phyloP scores from a whole-genome alignment of 2,888 invertebrate genomes.

The Unio pictorum region DNA sequence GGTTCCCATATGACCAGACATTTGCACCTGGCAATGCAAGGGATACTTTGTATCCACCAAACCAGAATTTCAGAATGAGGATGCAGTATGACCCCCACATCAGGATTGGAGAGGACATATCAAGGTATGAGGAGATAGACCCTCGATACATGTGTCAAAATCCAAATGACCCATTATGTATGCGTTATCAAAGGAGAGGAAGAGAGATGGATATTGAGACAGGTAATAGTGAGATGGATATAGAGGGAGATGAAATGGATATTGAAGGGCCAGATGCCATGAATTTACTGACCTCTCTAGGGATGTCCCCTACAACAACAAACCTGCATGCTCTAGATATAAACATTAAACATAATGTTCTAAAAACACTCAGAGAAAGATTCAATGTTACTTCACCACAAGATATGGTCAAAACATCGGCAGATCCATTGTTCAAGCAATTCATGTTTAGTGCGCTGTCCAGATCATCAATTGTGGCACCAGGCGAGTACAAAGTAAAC shows the following conservation, averaged over 20 bases:
- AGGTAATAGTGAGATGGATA: conserved; percentile 25
- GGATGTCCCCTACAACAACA: conserved; percentile 5
- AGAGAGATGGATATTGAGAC: conserved; percentile 22
- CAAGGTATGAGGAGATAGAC: background rate
- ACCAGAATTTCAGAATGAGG: conserved; percentile 4
- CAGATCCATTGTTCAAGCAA: conserved; percentile 23
- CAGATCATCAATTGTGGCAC: conserved; percentile 14
- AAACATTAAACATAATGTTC: conserved; percentile 20
- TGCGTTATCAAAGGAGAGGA: conserved; percentile 3
- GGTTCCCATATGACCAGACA: conserved; percentile 9
- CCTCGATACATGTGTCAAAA: conserved; percentile 2
- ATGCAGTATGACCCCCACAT: conserved; percentile 1
- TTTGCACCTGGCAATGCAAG: conserved; percentile 3
- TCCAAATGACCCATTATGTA: conserved; percentile 17
- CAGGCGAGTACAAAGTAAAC: conserved; percentile 29
- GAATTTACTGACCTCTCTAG: conserved; percentile 15
- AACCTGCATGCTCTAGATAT: conserved; percentile 24
- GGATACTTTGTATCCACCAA: conserved; percentile 5
- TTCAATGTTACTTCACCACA: conserved; percentile 27
- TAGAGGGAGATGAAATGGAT: conserved; percentile 31
- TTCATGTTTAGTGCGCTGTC: conserved; percentile 31
- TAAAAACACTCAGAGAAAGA: conserved; percentile 17
- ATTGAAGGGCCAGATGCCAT: conserved; percentile 25
- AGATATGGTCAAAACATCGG: conserved; percentile 17
- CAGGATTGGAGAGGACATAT: background rate